Evolutionary conservation across 1,140 invertebrate genomes (phyloP), one percentile per base, ranked within the genome.

Genomic region (Amphibalanus amphitrite): DNA sequence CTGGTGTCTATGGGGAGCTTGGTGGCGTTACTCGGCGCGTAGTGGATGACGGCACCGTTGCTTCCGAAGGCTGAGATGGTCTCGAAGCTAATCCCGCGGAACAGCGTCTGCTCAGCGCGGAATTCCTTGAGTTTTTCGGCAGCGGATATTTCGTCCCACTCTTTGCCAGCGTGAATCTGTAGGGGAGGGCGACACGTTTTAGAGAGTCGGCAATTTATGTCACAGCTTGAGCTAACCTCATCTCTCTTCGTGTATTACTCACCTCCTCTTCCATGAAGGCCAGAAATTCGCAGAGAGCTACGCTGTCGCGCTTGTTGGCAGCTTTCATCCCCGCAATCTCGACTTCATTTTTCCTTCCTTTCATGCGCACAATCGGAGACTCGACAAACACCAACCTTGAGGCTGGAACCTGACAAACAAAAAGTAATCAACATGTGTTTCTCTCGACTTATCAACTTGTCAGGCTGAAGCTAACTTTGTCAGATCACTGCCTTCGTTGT

Each of bases 11-110:
- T n/a, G n/a, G n/a, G n/a, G n/a, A 6, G 38, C 17, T 38, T 38
- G 38, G 38, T 38, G 38, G 38, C 17, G 38, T 38, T 38, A 17
- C 17, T 17, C 6, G 91, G 88, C 73, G 86, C 85, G 79, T 99
- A 99, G 79, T 97, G 94, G 8, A 95, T 92, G 38, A 94, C 83
- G 0, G 96, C 93, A 0, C 86, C 91, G 81, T 97, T 91, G 20
- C 88, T 81, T 0, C 93, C 95, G 77, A 89, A 93, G 0, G 89
- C 92, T 1, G 90, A 92, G 69, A 97, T 93, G 0, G 95, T 97
- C 30, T 86, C 82, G 82, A 98, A 95, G 79, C 87, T 88, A 20
- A 90, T 82, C 0, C 91, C 90, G 72, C 86, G 78, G 77, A 80
- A 87, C 71, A 82, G 79, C 17, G 83, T 84, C 78, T 91, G 89